phyloP scores from a whole-genome alignment of 2,888 invertebrate species.

The Pantelozetes paolii region DNA sequence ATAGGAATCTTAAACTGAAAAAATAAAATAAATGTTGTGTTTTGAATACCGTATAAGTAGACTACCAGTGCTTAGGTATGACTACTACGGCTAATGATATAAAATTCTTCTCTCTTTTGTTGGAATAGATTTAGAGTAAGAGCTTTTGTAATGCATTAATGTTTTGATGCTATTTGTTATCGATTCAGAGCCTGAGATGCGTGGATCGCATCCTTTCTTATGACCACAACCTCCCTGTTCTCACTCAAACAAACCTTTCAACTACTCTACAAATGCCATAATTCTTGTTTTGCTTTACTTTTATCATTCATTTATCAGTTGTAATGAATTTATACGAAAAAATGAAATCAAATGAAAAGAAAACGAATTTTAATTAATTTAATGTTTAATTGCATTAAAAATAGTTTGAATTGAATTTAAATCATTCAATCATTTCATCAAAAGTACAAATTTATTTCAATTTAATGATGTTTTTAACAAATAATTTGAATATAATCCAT shows the following conservation, averaged over 20 bases:
- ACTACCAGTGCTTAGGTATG: too few relatives aligned
- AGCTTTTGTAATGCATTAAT: neutral
- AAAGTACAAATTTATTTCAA: too few relatives aligned
- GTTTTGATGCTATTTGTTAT: slow-evolving; percentile 9
- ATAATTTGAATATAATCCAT: too few relatives aligned
- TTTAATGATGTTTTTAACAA: too few relatives aligned
- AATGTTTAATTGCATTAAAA: neutral
- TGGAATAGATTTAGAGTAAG: neutral
- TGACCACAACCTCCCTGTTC: neutral
- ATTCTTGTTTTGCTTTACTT: neutral
- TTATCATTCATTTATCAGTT: neutral
- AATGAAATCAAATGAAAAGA: neutral
- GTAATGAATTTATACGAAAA: neutral
- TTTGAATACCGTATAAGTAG: too few relatives aligned
- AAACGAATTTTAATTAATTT: neutral
- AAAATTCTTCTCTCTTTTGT: neutral
- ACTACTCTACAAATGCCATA: neutral
- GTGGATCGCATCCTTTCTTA: slow-evolving; percentile 9
- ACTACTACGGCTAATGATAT: too few relatives aligned
- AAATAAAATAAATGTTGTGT: too few relatives aligned
- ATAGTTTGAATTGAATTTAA: neutral
- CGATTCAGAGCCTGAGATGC: slow-evolving; percentile 19
- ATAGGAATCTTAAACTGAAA: too few relatives aligned
- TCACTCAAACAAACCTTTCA: neutral
- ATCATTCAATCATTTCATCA: too few relatives aligned